These are phyloP conservation scores for Sorex araneus DNA, from an alignment of 2,113 vertebrate genomes.

Conservation along the genomic window DNA sequence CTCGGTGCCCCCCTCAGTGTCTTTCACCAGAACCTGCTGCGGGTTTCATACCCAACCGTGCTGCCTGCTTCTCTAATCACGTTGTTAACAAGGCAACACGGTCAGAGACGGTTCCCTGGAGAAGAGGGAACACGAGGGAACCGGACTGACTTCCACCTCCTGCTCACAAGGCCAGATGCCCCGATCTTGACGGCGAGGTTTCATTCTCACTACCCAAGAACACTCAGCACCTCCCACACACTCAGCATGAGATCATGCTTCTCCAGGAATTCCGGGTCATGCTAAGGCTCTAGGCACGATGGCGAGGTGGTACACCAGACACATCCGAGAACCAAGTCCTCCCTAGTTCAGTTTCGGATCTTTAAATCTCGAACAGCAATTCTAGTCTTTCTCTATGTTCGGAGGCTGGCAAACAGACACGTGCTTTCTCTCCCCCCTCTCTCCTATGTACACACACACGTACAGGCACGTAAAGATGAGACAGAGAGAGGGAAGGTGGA, in stretches of 20 bases:
- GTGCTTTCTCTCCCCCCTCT: background rate
- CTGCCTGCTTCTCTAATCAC: slow-evolving; percentile 34
- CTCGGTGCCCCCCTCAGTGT: background rate
- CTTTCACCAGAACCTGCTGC: background rate
- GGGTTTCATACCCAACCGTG: background rate
- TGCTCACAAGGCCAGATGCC: background rate
- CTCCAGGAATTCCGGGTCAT: background rate
- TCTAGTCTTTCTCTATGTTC: background rate
- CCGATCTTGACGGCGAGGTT: background rate
- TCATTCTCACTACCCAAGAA: background rate
- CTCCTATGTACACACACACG: no score
- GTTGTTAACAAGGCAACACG: slow-evolving; percentile 36
- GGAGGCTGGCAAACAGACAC: background rate
- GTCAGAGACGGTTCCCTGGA: background rate
- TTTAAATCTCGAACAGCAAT: background rate
- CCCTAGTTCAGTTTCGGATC: background rate
- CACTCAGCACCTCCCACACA: background rate
- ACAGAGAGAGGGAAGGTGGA: background rate
- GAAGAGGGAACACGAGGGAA: slow-evolving; percentile 1
- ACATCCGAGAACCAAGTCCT: background rate
- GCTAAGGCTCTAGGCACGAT: background rate
- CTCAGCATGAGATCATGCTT: background rate
- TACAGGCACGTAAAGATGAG: no score
- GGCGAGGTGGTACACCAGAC: background rate
- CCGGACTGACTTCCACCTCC: background rate